Evolutionary conservation across 2,797 vertebrate species (phyloP).

Genomic region (Xyrichtys novacula): DNA sequence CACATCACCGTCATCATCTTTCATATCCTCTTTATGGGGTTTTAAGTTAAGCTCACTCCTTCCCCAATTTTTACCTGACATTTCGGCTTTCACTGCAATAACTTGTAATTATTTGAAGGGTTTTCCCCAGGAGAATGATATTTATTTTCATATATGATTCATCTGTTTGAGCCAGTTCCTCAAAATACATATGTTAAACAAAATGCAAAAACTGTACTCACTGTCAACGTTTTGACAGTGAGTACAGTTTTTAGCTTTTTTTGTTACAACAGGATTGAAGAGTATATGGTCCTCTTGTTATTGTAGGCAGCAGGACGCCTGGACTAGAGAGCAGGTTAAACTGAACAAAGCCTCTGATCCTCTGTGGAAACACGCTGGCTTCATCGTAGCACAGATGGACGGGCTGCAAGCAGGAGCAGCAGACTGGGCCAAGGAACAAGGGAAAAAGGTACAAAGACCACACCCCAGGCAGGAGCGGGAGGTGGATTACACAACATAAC

Average conservation of each 20-base stretch:
- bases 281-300: not conserved
- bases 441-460: conserved; percentile 85
- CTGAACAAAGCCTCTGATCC: conserved; percentile 83
- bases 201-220: not conserved
- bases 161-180: too few relatives aligned
- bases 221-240: not conserved
- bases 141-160: not conserved
- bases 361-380: conserved; percentile 90
- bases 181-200: too few relatives aligned
- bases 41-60: conserved; percentile 3
- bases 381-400: conserved; percentile 90
- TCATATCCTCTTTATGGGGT: conserved; percentile 53
- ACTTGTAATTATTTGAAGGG: too few relatives aligned
- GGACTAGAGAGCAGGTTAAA: conserved; percentile 89
- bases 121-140: too few relatives aligned
- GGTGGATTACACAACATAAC: too few relatives aligned
- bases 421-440: conserved; percentile 85
- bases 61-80: not conserved
- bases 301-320: conserved; percentile 88
- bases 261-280: too few relatives aligned
- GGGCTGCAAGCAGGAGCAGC: conserved; percentile 88
- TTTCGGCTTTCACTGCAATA: not conserved
- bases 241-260: too few relatives aligned
- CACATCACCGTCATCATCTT: conserved; percentile 18
- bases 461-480: too few relatives aligned